Percentiles rank a stretch among this genome's conserved stretches.
Evolutionary conservation across 2,888 invertebrate species (phyloP).

Genomic region (Athalia cordata): DNA sequence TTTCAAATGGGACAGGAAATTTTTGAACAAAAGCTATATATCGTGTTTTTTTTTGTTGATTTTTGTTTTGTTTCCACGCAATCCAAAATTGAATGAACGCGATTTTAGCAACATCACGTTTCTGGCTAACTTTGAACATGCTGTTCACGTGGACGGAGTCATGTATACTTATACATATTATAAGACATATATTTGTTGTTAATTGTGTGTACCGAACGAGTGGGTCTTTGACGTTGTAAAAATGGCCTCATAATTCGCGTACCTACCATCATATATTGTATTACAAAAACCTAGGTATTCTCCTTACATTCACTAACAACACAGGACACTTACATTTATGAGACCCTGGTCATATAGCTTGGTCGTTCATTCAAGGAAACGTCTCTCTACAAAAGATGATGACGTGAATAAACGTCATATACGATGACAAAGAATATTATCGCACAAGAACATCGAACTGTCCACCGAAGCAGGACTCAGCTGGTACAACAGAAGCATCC

Average conservation of each 20-base stretch:
- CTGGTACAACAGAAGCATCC: too few relatives aligned
- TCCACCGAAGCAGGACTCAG: too few relatives aligned
- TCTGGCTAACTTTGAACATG: too few relatives aligned
- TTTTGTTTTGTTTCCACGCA: too few relatives aligned
- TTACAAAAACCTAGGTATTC: background rate
- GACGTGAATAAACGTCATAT: too few relatives aligned
- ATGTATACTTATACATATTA: background rate
- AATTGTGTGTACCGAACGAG: constrained; percentile 13
- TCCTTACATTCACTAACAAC: background rate
- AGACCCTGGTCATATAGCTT: background rate
- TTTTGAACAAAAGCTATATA: too few relatives aligned
- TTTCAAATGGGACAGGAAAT: too few relatives aligned
- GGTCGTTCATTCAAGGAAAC: constrained; percentile 37
- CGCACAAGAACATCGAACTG: too few relatives aligned
- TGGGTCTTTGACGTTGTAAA: constrained; percentile 39
- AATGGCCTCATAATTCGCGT: constrained; percentile 15
- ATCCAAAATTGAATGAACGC: background rate
- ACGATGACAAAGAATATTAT: too few relatives aligned
- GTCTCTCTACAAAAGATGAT: background rate
- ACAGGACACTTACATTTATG: background rate
- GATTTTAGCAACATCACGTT: too few relatives aligned
- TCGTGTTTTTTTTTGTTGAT: too few relatives aligned
- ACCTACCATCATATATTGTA: background rate
- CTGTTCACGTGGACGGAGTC: background rate
- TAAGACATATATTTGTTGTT: background rate